A percentile compares a stretch with the other conserved stretches of the same genome.
These are phyloP conservation scores for Meriones psammophilus DNA, from an alignment of 2,797 vertebrate genomes.

Conservation along the genomic window DNA sequence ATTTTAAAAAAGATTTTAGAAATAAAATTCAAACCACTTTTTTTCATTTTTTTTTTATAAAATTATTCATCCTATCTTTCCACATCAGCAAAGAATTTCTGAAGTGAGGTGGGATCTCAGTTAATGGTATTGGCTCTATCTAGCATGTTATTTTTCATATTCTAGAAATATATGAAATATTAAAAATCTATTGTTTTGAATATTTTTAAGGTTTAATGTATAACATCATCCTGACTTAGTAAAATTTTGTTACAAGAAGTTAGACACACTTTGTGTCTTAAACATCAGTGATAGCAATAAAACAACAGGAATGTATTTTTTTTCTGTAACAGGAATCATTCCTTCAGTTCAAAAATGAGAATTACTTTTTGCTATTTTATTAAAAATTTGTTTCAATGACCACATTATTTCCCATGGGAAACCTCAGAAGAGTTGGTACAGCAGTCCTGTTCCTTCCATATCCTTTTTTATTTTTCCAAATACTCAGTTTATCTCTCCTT, in stretches of 20 bases:
- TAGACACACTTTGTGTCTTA: not conserved
- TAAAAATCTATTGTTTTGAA: not conserved
- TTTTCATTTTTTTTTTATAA: not conserved
- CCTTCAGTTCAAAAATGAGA: not conserved
- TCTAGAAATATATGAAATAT: not conserved
- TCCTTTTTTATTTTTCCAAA: not conserved
- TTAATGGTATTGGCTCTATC: not conserved
- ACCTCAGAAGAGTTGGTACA: not conserved
- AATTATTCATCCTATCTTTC: constrained; percentile 30
- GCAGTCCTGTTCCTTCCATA: fast-evolving
- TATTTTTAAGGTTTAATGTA: constrained; percentile 7
- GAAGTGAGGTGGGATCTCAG: not conserved
- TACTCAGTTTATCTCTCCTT: not conserved
- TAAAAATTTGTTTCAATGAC: not conserved
- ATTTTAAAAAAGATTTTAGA: not conserved
- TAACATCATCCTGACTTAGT: not conserved
- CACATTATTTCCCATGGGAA: not conserved
- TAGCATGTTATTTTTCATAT: not conserved
- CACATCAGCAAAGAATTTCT: not conserved
- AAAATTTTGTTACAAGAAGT: constrained; percentile 30
- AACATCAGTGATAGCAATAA: not conserved
- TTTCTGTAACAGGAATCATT: not conserved
- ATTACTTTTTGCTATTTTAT: not conserved
- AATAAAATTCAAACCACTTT: constrained; percentile 37
- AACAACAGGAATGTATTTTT: not conserved